Evolutionary conservation across 2,888 invertebrate genomes (phyloP).

Genomic region (Horisme vitalbata): DNA sequence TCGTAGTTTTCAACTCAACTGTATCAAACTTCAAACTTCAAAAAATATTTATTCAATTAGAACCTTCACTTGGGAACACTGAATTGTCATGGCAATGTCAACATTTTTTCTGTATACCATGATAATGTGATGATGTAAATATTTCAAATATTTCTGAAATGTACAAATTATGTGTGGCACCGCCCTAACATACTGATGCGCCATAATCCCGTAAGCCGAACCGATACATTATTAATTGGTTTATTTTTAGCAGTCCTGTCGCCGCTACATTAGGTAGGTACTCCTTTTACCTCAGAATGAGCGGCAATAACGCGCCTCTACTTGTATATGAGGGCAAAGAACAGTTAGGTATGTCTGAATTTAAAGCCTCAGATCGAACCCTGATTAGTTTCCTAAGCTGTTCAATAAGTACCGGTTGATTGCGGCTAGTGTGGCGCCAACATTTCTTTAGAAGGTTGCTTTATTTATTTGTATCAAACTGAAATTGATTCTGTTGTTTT

Average conservation of each 20-base stretch:
- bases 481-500: too few relatives aligned
- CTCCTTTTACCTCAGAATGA: constrained; percentile 1
- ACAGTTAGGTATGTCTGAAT: constrained; percentile 14
- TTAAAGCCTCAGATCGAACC: constrained; percentile 7
- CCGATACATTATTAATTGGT: constrained; percentile 20
- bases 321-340: constrained; percentile 12
- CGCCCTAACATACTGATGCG: constrained; percentile 7
- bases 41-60: too few relatives aligned
- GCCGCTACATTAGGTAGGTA: constrained; percentile 10
- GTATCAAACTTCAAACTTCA: too few relatives aligned
- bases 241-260: constrained; percentile 19
- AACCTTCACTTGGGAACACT: too few relatives aligned
- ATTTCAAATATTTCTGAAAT: too few relatives aligned
- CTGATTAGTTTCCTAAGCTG: constrained; percentile 9
- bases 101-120: too few relatives aligned
- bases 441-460: neutral
- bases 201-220: constrained; percentile 24
- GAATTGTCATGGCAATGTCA: too few relatives aligned
- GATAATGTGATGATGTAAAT: too few relatives aligned
- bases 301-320: neutral
- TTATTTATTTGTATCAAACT: too few relatives aligned
- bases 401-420: constrained; percentile 1
- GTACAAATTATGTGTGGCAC: neutral
- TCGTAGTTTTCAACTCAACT: too few relatives aligned
- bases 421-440: constrained; percentile 7